Evolutionary conservation across 1,140 invertebrate genomes (phyloP).

Genomic region (Piezodorus guildinii): DNA sequence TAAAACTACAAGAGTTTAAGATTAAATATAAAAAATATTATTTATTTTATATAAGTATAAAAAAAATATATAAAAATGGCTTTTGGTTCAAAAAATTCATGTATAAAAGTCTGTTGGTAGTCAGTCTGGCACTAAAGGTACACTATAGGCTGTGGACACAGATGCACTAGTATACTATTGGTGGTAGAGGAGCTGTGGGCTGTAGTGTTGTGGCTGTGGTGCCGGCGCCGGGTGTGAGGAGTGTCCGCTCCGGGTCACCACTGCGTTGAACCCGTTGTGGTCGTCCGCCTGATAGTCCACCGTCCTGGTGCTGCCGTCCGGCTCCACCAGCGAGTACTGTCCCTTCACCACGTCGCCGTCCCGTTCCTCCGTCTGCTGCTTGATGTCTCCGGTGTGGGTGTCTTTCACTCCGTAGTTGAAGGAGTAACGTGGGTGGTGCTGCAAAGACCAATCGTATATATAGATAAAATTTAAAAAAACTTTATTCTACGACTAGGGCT

Average conservation of each 20-base stretch:
- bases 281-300: conserved; percentile 48
- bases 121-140: no score
- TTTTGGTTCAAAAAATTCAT: no score
- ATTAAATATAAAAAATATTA: no score
- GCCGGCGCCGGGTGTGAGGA: conserved; percentile 31
- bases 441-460: neutral
- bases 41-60: no score
- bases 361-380: conserved; percentile 40
- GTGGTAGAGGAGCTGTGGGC: neutral
- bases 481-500: no score
- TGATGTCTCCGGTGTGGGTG: conserved; percentile 41
- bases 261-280: conserved; percentile 46
- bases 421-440: conserved; percentile 40
- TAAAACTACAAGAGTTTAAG: no score
- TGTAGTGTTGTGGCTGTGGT: neutral
- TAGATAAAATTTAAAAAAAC: no score
- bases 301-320: conserved; percentile 45
- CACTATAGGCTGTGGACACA: no score
- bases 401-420: conserved; percentile 43
- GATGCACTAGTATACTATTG: neutral
- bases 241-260: conserved; percentile 43
- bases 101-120: no score
- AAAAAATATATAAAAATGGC: no score
- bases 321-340: conserved; percentile 43
- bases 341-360: conserved; percentile 43